Conservation (phyloP, 2,797 vertebrate species). For the Sternarchorhynchus goeldii region DNA sequence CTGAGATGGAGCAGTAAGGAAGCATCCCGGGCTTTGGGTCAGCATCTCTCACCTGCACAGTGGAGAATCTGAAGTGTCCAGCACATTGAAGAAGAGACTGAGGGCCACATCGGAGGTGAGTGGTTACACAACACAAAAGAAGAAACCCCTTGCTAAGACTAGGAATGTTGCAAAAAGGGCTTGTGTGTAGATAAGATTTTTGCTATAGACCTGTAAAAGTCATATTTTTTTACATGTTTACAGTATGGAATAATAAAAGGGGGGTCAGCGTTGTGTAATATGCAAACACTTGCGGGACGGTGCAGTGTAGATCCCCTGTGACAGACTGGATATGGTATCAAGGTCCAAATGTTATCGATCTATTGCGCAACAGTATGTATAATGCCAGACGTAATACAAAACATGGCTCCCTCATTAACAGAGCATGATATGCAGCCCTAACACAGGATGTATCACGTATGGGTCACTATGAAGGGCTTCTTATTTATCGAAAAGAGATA, state of each 20-base stretch:
- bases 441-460: not conserved
- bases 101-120: conserved; percentile 45
- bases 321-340: conserved; percentile 73
- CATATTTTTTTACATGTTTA: conserved; percentile 48
- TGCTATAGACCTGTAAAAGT: conserved; percentile 36
- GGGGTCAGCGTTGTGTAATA: conserved; percentile 24
- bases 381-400: conserved; percentile 35
- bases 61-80: conserved; percentile 35
- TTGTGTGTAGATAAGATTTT: conserved; percentile 43
- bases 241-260: conserved; percentile 25
- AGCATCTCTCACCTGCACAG: conserved; percentile 40
- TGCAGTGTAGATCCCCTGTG: conserved; percentile 61
- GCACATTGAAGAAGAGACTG: conserved; percentile 56
- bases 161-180: conserved; percentile 39
- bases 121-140: conserved; percentile 43
- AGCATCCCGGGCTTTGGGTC: conserved; percentile 33
- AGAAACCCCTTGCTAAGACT: conserved; percentile 26
- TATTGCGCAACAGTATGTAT: conserved; percentile 39
- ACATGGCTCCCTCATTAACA: conserved; percentile 23
- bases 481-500: not conserved
- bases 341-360: conserved; percentile 74
- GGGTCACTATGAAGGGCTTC: not conserved
- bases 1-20: conserved; percentile 39
- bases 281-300: conserved; percentile 59
- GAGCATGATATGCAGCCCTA: not conserved